phyloP scores from a whole-genome alignment of 2,113 vertebrate species.

The Lathamus discolor region DNA sequence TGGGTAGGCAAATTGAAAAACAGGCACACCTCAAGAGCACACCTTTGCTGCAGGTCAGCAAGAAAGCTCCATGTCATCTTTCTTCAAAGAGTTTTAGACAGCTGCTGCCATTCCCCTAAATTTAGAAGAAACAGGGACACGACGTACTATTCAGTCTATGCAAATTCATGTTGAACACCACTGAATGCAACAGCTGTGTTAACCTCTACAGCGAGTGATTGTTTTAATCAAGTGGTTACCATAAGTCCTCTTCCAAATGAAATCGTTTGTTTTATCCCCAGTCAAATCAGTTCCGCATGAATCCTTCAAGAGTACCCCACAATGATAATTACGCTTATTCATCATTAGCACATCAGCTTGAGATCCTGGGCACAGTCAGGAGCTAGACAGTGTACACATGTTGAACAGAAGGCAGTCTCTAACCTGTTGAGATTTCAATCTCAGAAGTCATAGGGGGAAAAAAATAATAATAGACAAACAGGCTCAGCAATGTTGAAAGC shows the following conservation, averaged over 20 bases:
- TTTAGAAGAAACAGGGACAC: constrained; percentile 1
- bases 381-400: not conserved
- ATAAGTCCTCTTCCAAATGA: not conserved
- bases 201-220: not conserved
- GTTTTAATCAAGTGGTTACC: not conserved
- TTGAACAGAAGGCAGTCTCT: not conserved
- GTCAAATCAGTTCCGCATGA: not conserved
- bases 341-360: not conserved
- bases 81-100: constrained; percentile 40
- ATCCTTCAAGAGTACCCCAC: not conserved
- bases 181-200: not conserved
- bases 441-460: not conserved
- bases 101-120: not conserved
- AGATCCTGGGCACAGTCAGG: not conserved
- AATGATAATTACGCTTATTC: not conserved
- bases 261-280: not conserved
- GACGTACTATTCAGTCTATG: not conserved
- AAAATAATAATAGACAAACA: constrained; percentile 33
- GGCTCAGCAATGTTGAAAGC: constrained; percentile 44
- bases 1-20: not conserved
- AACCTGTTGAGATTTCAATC: constrained; percentile 9
- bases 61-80: not conserved
- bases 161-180: not conserved
- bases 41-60: constrained; percentile 36
- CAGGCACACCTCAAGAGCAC: constrained; percentile 17